Evolutionary conservation across 2,113 vertebrate species (phyloP).

Genomic region (Myrmecobius fasciatus): DNA sequence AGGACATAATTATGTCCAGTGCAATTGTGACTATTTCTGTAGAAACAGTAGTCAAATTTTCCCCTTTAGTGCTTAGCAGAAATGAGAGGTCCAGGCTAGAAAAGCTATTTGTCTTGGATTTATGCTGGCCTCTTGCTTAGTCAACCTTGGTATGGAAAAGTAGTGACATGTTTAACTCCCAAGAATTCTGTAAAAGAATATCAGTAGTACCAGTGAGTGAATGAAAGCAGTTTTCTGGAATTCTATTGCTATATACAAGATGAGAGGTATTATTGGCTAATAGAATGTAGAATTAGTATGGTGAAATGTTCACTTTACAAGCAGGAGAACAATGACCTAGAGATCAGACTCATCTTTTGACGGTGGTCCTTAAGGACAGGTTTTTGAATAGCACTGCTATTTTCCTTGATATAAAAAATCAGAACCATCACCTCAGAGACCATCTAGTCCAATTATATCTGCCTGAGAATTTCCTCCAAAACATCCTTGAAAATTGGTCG

Average conservation of each 20-base stretch:
- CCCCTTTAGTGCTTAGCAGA: not conserved
- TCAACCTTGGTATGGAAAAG: slow-evolving; percentile 18
- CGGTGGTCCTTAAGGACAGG: not conserved
- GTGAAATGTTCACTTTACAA: not conserved
- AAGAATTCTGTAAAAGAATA: not conserved
- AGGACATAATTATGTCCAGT: not conserved
- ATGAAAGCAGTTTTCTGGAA: not conserved
- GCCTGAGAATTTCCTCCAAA: not conserved
- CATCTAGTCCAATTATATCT: not conserved
- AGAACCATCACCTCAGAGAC: not conserved
- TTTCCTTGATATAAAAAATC: not conserved
- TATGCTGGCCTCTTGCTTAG: not conserved
- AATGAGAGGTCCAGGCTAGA: slow-evolving; percentile 14
- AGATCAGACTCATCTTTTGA: not conserved
- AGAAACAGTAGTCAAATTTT: not conserved
- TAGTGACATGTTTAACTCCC: not conserved
- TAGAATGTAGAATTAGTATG: not conserved
- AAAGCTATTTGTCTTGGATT: slow-evolving; percentile 2
- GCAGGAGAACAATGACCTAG: not conserved
- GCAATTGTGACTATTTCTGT: slow-evolving; percentile 2
- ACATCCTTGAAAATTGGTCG: not conserved
- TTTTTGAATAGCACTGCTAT: not conserved
- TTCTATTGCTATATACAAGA: not conserved
- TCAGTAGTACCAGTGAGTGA: not conserved
- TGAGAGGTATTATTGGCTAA: not conserved